Evolutionary conservation across 2,888 invertebrate genomes (phyloP).

Genomic region (Xestia sexstrigata): DNA sequence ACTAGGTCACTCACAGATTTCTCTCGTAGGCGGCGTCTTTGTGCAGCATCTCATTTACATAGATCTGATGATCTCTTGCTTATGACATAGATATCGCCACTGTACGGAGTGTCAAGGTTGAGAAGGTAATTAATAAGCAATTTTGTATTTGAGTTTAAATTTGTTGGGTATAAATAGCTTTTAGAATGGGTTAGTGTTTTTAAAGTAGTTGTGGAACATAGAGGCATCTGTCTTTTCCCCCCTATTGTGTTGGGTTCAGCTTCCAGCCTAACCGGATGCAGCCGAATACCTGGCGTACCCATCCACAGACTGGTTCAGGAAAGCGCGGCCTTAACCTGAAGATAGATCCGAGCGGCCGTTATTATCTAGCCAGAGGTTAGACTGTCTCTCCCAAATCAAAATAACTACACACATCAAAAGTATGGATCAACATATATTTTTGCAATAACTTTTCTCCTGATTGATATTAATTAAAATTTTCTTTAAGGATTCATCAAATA

Average conservation of each 20-base stretch:
- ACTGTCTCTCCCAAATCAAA: background rate
- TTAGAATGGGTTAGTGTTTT: background rate
- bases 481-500: too few relatives aligned
- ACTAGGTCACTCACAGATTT: constrained; percentile 57
- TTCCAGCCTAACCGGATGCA: too few relatives aligned
- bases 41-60: constrained; percentile 46
- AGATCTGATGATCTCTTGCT: constrained; percentile 37
- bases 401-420: too few relatives aligned
- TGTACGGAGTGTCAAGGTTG: constrained; percentile 44
- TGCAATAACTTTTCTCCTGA: too few relatives aligned
- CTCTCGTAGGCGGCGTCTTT: constrained; percentile 48
- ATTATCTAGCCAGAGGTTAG: too few relatives aligned
- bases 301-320: too few relatives aligned
- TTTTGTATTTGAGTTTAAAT: constrained; percentile 6
- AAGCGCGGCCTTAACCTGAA: too few relatives aligned
- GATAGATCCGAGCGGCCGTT: too few relatives aligned
- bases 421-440: too few relatives aligned
- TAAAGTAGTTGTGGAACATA: background rate
- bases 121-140: background rate
- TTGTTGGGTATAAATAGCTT: background rate
- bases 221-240: background rate
- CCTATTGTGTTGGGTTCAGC: too few relatives aligned
- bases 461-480: too few relatives aligned
- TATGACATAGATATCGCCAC: constrained; percentile 29
- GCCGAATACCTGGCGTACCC: too few relatives aligned